Percentiles rank a stretch among this genome's conserved stretches.
Conservation (phyloP, 2,113 vertebrate genomes). For the Ictalurus furcatus region DNA sequence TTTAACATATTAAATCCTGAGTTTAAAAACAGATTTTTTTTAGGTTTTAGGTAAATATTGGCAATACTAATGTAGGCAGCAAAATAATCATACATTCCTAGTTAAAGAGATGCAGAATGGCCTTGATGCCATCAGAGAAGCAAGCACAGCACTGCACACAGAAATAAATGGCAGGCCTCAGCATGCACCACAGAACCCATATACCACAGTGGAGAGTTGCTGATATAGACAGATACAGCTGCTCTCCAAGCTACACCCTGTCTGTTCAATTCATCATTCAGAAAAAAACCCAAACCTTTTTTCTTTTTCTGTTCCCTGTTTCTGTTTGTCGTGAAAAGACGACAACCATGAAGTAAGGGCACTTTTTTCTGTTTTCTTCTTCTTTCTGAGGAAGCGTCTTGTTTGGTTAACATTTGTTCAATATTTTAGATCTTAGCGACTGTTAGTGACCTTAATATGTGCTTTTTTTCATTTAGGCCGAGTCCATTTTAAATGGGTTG, state of each 20-base stretch:
- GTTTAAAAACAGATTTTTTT: neutral
- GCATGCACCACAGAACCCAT: conserved; percentile 37
- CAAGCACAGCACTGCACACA: conserved; percentile 5
- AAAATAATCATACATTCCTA: neutral
- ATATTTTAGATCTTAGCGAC: neutral
- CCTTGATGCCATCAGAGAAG: conserved; percentile 9
- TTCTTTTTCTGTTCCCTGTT: neutral
- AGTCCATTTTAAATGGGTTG: neutral
- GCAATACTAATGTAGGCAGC: neutral
- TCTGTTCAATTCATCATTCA: conserved; percentile 20
- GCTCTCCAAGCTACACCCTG: conserved; percentile 1
- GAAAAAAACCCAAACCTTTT: neutral
- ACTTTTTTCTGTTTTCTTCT: neutral
- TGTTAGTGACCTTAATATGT: conserved; percentile 31
- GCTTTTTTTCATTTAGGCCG: neutral
- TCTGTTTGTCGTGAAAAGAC: conserved; percentile 3
- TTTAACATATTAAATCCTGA: neutral
- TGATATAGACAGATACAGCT: neutral
- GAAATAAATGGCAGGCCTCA: conserved; percentile 53
- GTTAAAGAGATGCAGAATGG: conserved; percentile 4
- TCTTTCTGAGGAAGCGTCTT: neutral
- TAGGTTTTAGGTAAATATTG: neutral
- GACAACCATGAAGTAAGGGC: conserved; percentile 48
- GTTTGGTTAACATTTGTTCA: neutral
- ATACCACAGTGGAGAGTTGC: conserved; percentile 12